Evolutionary conservation across 2,888 invertebrate genomes (phyloP).

Genomic region (Tetranychus piercei): DNA sequence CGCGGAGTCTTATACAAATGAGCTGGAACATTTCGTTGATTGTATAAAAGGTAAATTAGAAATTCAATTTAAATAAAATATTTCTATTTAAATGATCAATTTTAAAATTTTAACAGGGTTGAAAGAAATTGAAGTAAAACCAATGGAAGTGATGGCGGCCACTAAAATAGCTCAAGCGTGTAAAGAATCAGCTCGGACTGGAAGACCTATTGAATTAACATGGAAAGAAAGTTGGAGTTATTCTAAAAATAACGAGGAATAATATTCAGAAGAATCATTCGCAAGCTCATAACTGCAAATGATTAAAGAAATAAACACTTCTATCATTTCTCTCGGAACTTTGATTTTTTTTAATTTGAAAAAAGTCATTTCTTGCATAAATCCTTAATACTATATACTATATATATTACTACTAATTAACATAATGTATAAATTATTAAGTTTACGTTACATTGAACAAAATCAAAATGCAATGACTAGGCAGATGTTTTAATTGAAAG

Average conservation of each 20-base stretch:
- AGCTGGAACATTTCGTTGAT: slow-evolving; percentile 43
- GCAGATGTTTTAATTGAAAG: no score
- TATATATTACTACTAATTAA: no score
- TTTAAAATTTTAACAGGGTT: not conserved
- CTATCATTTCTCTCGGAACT: no score
- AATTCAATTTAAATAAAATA: not conserved
- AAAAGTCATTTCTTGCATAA: no score
- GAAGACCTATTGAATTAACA: not conserved
- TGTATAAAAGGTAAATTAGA: slow-evolving; percentile 5
- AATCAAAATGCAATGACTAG: no score
- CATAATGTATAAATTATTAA: no score
- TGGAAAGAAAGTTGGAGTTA: slow-evolving; percentile 4
- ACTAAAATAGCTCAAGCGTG: slow-evolving; percentile 4
- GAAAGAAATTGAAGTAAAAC: slow-evolving; percentile 8
- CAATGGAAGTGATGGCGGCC: not conserved
- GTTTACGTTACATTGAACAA: no score
- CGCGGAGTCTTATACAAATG: slow-evolving; percentile 38
- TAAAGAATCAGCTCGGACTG: slow-evolving; percentile 9
- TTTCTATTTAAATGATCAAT: not conserved
- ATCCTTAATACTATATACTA: no score
- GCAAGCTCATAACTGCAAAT: no score
- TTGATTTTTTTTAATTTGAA: no score
- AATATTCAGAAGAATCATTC: not conserved
- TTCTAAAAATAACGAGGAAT: not conserved
- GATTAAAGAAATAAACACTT: no score